Conservation (phyloP, 2,888 invertebrate species). For the Epirrhoe tristata region DNA sequence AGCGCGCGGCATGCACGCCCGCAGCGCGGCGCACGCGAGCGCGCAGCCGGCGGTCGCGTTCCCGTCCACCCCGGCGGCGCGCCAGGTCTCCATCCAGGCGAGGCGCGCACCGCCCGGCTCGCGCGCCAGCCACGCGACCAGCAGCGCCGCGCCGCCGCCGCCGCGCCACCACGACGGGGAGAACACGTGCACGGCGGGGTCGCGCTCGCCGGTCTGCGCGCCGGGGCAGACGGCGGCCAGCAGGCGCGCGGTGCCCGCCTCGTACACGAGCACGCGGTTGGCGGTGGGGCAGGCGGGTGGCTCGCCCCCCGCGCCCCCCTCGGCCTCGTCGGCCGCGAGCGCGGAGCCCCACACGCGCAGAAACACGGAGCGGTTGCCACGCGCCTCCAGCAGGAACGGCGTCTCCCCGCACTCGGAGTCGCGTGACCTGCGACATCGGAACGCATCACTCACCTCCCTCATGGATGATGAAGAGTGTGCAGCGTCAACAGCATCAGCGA, state of each 20-base stretch:
- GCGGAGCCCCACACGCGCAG: conserved; percentile 93
- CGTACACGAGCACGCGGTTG: conserved; percentile 93
- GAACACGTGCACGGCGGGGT: conserved; percentile 90
- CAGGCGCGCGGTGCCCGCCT: conserved; percentile 86
- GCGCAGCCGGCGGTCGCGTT: conserved; percentile 66
- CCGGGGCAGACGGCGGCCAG: conserved; percentile 90
- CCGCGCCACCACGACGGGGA: conserved; percentile 88
- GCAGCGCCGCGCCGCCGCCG: conserved; percentile 88
- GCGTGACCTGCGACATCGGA: conserved; percentile 85
- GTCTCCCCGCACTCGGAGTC: conserved; percentile 88
- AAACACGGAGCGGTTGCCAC: conserved; percentile 92
- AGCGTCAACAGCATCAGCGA: too few relatives aligned
- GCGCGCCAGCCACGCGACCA: conserved; percentile 93
- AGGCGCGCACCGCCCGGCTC: conserved; percentile 92
- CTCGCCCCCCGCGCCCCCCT: too few relatives aligned
- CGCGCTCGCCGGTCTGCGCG: conserved; percentile 77
- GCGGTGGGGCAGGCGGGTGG: conserved; percentile 90
- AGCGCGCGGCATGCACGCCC: conserved; percentile 90
- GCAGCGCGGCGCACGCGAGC: conserved; percentile 88
- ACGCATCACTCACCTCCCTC: not conserved
- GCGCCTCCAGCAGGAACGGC: conserved; percentile 92
- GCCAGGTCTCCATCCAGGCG: conserved; percentile 87
- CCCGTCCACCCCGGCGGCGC: conserved; percentile 48
- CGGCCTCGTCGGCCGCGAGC: conserved; percentile 87
- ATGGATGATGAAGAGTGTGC: too few relatives aligned